These are phyloP conservation scores for Paramormyrops hopkinsi DNA, from an alignment of 2,797 vertebrate genomes.

Conservation along the genomic window DNA sequence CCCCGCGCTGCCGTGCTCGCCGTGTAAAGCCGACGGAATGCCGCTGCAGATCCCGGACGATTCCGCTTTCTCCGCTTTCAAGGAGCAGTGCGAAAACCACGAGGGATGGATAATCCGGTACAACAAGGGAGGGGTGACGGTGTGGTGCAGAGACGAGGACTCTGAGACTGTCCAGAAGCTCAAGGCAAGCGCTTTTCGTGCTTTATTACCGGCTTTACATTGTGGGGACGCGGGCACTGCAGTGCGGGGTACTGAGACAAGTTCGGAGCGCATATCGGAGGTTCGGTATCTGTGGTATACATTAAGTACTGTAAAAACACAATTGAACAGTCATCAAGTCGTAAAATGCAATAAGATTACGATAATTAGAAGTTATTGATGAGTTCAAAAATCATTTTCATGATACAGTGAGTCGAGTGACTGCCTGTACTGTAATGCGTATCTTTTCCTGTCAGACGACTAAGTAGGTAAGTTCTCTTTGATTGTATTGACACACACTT, in stretches of 20 bases:
- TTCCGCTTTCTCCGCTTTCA: conserved; percentile 74
- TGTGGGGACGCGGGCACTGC: conserved; percentile 27
- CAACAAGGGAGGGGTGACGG: conserved; percentile 70
- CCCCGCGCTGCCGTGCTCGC: background rate
- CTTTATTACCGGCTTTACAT: background rate
- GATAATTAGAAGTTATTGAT: background rate
- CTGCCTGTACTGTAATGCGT: background rate
- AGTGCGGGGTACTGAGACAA: conserved; percentile 32
- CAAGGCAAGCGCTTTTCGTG: conserved; percentile 58
- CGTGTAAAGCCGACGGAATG: conserved; percentile 44
- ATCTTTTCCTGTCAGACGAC: background rate
- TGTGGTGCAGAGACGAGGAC: conserved; percentile 69
- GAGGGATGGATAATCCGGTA: conserved; percentile 75
- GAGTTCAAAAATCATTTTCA: background rate
- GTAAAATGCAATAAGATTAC: background rate
- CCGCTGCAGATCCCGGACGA: conserved; percentile 76
- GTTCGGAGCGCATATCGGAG: background rate
- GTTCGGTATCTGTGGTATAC: background rate
- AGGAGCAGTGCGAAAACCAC: conserved; percentile 64
- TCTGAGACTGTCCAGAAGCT: conserved; percentile 65
- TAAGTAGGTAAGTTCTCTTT: background rate
- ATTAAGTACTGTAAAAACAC: background rate
- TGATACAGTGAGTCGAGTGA: background rate
- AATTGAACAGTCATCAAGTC: background rate
- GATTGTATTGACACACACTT: background rate